phyloP scores from a whole-genome alignment of 2,888 invertebrate genomes.

The Rhamphomyia laevipes region DNA sequence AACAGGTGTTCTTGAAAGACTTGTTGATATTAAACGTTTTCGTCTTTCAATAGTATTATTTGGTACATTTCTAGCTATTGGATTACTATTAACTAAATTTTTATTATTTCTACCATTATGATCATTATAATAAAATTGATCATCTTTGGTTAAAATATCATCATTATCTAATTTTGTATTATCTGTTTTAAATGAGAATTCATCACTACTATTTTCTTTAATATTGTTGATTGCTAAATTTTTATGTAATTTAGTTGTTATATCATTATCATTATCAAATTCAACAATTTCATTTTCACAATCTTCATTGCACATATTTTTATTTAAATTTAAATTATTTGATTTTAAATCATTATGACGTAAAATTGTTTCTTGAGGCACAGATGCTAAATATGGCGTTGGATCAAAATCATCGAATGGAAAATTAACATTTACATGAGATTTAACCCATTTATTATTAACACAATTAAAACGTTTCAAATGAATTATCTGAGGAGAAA shows the following conservation, averaged over 20 bases:
- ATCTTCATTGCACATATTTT: slow-evolving; percentile 11
- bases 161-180: neutral
- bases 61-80: slow-evolving; percentile 14
- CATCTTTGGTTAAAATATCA: slow-evolving; percentile 1
- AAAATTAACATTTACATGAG: slow-evolving; percentile 85
- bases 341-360: slow-evolving; percentile 42
- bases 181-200: neutral
- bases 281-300: slow-evolving; percentile 15
- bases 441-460: slow-evolving; percentile 87
- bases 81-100: slow-evolving; percentile 13
- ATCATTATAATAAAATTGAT: neutral
- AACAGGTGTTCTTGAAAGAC: slow-evolving; percentile 53
- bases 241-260: neutral
- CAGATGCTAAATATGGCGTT: slow-evolving; percentile 70
- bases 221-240: neutral
- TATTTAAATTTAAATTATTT: slow-evolving; percentile 20
- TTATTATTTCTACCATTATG: slow-evolving; percentile 6
- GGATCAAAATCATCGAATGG: slow-evolving; percentile 80
- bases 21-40: slow-evolving; percentile 55
- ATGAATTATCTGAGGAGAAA: slow-evolving; percentile 62
- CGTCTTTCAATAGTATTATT: slow-evolving; percentile 26
- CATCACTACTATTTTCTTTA: neutral
- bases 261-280: slow-evolving; percentile 10
- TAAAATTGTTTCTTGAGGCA: slow-evolving; percentile 64
- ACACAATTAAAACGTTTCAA: slow-evolving; percentile 85